Base-by-base conservation (phyloP, 1,140 invertebrate species). In the Heliconius eleuchia region DNA sequence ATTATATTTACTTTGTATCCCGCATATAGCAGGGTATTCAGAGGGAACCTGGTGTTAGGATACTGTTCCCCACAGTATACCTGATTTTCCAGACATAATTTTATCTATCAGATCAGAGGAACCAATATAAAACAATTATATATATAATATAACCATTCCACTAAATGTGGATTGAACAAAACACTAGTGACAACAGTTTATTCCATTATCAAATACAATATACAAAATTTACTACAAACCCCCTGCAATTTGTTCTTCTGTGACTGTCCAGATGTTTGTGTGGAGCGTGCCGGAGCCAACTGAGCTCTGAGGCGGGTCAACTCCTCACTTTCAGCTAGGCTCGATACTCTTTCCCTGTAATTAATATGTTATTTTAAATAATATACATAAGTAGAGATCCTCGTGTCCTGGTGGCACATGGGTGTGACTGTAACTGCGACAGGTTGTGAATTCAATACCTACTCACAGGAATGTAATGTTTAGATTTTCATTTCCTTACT, bases 251-350 rank as follows among this genome's bases (percentile, higher is more conserved):
- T 96, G 60, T 92, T 94, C 79, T 93, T 97, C 95, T 77, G 87
- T 46, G 85, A 95, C 95, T 81, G 87, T 70, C 85, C 72, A 76
- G 82, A 80, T 78, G 85, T 78, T 50, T 84, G 84, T 9, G 86
- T 75, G 3, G 83, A 76, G 11, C 88, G 80, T 4, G 90, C 83
- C 1, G 91, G 90, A 6, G 89, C 93, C 37, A 93, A 77, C 83
- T 94, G 92, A 55, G 93, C 93, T 60, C 90, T 88, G 23, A 93
- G 85, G 23, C 92, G 84, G 60, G 89, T 94, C 87, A 97, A 95
- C 84, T 97, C 96, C 70, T 97, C 91, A 71, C 96, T 96, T 91
- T 98, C 97, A 78, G 98, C 96, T 9, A 98, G 89, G 78, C 96
- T 96, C n/a, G 97, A 97, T 11, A 98, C 97, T 55, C 96, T 88